Conservation (phyloP, 2,113 vertebrate genomes). For the Psittacus erithacus region DNA sequence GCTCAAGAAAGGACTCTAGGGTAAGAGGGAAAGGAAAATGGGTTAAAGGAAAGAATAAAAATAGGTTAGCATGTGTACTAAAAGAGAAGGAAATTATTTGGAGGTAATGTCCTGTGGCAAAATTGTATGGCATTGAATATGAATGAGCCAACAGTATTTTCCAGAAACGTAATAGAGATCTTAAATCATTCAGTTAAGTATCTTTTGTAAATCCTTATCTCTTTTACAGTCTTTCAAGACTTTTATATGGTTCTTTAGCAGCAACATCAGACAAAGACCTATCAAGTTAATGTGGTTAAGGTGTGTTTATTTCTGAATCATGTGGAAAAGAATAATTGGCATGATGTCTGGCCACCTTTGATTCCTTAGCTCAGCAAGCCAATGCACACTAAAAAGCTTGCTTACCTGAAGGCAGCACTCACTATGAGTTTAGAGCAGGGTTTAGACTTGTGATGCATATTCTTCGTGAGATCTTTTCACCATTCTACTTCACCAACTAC, state of each 20-base stretch:
- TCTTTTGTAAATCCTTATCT: neutral
- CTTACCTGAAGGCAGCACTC: neutral
- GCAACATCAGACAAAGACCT: neutral
- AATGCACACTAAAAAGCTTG: neutral
- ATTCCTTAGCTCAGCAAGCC: neutral
- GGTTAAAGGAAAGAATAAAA: neutral
- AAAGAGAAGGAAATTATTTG: neutral
- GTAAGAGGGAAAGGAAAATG: neutral
- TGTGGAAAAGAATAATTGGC: neutral
- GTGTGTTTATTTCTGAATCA: neutral
- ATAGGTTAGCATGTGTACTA: fast-evolving
- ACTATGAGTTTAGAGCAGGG: neutral
- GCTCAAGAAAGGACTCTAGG: neutral
- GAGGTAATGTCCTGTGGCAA: neutral
- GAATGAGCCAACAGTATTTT: neutral
- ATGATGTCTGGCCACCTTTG: neutral
- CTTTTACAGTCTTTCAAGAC: neutral
- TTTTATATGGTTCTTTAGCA: neutral
- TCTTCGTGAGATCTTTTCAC: neutral
- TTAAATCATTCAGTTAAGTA: neutral
- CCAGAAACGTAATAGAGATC: neutral
- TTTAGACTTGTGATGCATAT: neutral
- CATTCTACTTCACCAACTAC: neutral
- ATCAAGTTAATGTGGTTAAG: neutral
- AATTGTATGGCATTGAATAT: neutral